Base-by-base conservation (phyloP, 2,888 invertebrate genomes). In the Torymus texanus region DNA sequence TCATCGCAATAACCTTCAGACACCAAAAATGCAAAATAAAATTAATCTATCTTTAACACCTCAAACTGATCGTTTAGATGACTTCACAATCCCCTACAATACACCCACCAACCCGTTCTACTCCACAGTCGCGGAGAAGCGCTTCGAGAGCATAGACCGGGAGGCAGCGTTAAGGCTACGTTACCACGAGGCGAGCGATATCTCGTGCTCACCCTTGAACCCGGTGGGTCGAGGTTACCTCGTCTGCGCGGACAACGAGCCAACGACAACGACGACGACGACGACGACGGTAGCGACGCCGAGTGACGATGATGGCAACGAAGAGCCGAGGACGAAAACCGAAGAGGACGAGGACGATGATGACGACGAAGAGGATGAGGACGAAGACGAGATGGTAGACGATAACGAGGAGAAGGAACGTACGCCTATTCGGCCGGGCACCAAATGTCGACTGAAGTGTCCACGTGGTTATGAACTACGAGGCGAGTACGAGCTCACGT, bases 381-480 rank as follows among this genome's bases (percentile, higher is more conserved):
- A 51, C 1, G 65, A 62, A 0, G 41, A 73, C 21, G 21, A 56
- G 14, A 18, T 16, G 18, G 41, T 68, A n/a, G 18, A n/a, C 13
- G 56, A 29, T 59, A 77, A 63, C 13, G 53, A 87, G 85, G 89
- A 90, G 80, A 83, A 29, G 51, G 62, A 55, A 5, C 84, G 87
- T 63, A 86, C 88, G 55, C 87, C 88, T 55, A 91, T 92, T 87
- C 88, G 90, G 74, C 91, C 91, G 2, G 91, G 92, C 14, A 91
- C 91, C 29, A 90, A 91, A 83, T 92, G 92, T 83, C 88, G 88
- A 80, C 87, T 92, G 56, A 89, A 90, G 80, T 92, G 92, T 86
- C 92, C 91, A 21, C 84, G 84, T 51, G 91, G 91, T 29, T 91
- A 89, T 84, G 89, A 89, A 82, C 89, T 90, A 77, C 90, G 86